Conservation (phyloP, 2,797 vertebrate species). For the Eutrigla gurnardus region DNA sequence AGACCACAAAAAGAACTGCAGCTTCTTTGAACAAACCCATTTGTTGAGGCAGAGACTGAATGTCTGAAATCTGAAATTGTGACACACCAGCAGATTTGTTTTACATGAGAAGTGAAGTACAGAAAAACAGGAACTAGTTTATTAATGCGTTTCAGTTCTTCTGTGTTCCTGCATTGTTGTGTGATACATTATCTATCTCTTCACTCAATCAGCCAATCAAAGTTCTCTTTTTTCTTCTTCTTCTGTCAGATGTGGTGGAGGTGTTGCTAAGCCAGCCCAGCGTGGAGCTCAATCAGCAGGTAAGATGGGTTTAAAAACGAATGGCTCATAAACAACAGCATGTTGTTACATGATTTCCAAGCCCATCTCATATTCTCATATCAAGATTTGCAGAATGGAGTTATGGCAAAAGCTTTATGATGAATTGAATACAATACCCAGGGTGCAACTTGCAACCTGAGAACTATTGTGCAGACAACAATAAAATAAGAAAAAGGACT, state of each 20-base stretch:
- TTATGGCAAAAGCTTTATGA: not conserved
- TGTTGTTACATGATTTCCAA: not conserved
- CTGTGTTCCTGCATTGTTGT: constrained; percentile 4
- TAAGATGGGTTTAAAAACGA: constrained; percentile 62
- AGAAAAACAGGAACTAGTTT: constrained; percentile 31
- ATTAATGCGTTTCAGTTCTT: constrained; percentile 1
- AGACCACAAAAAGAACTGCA: not conserved
- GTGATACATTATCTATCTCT: not conserved
- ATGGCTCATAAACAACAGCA: not conserved
- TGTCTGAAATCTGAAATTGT: not conserved
- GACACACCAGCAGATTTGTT: not conserved
- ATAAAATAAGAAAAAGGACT: not conserved
- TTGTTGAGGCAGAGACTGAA: not conserved
- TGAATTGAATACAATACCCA: not conserved
- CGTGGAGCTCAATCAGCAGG: constrained; percentile 97
- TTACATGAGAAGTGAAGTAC: constrained; percentile 4
- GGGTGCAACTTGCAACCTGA: not conserved
- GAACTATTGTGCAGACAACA: not conserved
- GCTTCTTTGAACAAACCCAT: not conserved
- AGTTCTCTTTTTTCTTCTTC: constrained; percentile 28
- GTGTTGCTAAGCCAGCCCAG: constrained; percentile 90
- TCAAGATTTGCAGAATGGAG: not conserved
- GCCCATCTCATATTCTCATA: not conserved
- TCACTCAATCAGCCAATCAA: not conserved
- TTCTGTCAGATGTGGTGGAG: constrained; percentile 92